phyloP scores from a whole-genome alignment of 2,113 vertebrate genomes.

The Thymallus thymallus region DNA sequence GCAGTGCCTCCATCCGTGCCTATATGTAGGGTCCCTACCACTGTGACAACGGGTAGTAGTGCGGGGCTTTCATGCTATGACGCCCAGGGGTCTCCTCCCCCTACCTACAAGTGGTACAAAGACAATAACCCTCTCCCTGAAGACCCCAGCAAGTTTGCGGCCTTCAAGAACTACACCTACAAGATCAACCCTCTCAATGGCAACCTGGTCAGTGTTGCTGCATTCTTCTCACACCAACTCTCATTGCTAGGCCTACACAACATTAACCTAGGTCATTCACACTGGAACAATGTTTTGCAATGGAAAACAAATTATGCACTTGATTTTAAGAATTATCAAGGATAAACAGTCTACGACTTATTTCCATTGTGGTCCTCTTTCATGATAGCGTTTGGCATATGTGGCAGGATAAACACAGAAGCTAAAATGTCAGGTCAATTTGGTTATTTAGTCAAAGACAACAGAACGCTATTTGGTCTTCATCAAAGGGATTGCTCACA shows the following conservation, averaged over 20 bases:
- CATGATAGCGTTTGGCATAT: no score
- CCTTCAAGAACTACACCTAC: constrained; percentile 70
- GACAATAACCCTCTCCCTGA: constrained; percentile 54
- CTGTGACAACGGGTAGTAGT: constrained; percentile 54
- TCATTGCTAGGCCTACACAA: not conserved
- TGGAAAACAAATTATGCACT: no score
- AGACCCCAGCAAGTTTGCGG: constrained; percentile 57
- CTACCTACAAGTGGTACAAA: constrained; percentile 72
- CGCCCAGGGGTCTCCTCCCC: constrained; percentile 58
- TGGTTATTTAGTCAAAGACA: no score
- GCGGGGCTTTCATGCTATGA: constrained; percentile 59
- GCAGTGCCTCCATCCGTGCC: constrained; percentile 71
- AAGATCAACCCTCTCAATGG: constrained; percentile 45
- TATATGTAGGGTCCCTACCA: constrained; percentile 55
- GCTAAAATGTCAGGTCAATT: no score
- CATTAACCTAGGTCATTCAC: no score
- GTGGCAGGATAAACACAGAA: no score
- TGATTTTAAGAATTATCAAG: no score
- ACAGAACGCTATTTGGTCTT: no score
- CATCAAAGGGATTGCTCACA: no score
- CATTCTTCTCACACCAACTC: not conserved
- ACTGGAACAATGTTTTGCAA: no score
- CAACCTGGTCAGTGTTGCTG: constrained; percentile 61
- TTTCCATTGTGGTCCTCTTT: no score
- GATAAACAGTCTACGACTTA: no score